These are phyloP conservation scores for Neostethus bicornis DNA, from an alignment of 2,797 vertebrate genomes.

Conservation along the genomic window DNA sequence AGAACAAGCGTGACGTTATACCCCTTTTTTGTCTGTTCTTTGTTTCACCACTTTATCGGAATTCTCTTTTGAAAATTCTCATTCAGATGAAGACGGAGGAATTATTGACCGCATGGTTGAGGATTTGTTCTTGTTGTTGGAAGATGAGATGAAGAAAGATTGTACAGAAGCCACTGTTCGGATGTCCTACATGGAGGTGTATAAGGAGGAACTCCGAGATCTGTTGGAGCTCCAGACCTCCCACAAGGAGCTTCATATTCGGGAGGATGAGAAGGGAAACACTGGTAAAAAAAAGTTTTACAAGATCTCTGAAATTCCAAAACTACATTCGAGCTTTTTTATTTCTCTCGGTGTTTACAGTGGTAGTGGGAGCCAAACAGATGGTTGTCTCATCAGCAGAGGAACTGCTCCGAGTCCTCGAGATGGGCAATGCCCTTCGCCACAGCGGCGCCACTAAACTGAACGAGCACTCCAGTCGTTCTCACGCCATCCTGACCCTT, in stretches of 20 bases:
- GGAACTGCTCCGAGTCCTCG: constrained; percentile 84
- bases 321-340: background rate
- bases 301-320: background rate
- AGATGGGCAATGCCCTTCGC: constrained; percentile 84
- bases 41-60: background rate
- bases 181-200: constrained; percentile 90
- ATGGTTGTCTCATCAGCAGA: constrained; percentile 81
- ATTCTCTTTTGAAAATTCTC: constrained; percentile 8
- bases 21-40: background rate
- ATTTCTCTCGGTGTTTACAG: constrained; percentile 69
- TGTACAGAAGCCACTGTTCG: constrained; percentile 71
- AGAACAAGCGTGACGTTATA: background rate
- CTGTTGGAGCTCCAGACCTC: constrained; percentile 85
- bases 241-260: constrained; percentile 86
- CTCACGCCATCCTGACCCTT: constrained; percentile 89
- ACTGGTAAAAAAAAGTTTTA: constrained; percentile 76
- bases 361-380: constrained; percentile 89
- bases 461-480: constrained; percentile 91
- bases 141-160: constrained; percentile 68
- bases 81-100: constrained; percentile 83
- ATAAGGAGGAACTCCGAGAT: constrained; percentile 89
- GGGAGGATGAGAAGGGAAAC: constrained; percentile 90
- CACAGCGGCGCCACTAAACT: constrained; percentile 84
- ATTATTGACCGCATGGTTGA: constrained; percentile 87
- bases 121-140: constrained; percentile 86